phyloP scores from a whole-genome alignment of 2,797 vertebrate genomes.

The Dryobates pubescens region DNA sequence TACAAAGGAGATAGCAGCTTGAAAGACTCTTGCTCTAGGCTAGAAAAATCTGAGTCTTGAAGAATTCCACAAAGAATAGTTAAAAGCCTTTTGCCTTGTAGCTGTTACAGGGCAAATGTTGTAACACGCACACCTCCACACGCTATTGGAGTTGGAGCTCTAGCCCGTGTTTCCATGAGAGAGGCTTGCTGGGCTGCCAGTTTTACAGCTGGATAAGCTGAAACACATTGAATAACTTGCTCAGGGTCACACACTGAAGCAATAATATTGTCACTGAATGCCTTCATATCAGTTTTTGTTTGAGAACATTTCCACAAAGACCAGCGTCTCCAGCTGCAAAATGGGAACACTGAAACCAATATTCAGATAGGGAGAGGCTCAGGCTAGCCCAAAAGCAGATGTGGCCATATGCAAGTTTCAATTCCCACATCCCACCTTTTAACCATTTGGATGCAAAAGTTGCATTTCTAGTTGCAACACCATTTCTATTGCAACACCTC shows the following conservation, averaged over 20 bases:
- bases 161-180: neutral
- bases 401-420: neutral
- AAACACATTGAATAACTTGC: neutral
- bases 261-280: neutral
- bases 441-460: neutral
- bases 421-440: neutral
- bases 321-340: neutral
- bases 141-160: neutral
- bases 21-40: no score
- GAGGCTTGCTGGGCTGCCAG: neutral
- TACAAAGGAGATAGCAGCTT: neutral
- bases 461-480: neutral
- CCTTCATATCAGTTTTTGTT: neutral
- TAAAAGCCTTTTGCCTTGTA: constrained; percentile 3
- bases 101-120: neutral
- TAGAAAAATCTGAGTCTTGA: neutral
- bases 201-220: neutral
- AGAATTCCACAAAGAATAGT: neutral
- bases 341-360: neutral
- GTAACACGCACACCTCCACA: neutral
- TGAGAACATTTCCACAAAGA: neutral
- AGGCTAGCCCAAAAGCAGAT: neutral
- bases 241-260: neutral
- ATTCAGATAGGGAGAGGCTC: neutral
- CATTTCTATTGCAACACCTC: neutral